Evolutionary conservation across 2,888 invertebrate genomes (phyloP).

Genomic region (Hyles lineata): DNA sequence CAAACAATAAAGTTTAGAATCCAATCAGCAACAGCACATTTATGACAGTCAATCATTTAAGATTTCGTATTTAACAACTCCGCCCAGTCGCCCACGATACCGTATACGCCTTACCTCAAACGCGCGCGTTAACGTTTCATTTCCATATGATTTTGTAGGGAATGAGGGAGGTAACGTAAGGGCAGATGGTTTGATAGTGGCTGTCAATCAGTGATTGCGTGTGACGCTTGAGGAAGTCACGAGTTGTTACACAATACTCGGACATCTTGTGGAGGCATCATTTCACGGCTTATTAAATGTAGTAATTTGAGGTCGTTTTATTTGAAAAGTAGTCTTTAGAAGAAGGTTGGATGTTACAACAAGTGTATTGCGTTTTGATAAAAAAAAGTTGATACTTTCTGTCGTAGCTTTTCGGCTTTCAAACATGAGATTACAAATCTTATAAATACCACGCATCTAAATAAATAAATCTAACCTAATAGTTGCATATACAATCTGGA

Average conservation of each 20-base stretch:
- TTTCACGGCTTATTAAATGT: constrained; percentile 2
- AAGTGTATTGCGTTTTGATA: too few species aligned
- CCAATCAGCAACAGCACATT: constrained; percentile 32
- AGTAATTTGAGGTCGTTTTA: background rate
- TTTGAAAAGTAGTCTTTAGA: background rate
- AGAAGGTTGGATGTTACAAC: background rate
- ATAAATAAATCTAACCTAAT: too few species aligned
- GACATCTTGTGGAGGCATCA: background rate
- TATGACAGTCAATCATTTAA: constrained; percentile 26
- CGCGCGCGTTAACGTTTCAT: constrained; percentile 14
- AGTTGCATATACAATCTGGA: too few species aligned
- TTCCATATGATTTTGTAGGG: background rate
- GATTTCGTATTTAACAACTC: constrained; percentile 30
- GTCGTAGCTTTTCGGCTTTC: too few species aligned
- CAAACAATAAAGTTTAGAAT: constrained; percentile 37
- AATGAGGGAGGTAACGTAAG: background rate
- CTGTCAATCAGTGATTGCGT: constrained; percentile 8
- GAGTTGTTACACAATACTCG: constrained; percentile 4
- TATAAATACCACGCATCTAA: too few species aligned
- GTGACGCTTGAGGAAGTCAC: constrained; percentile 1
- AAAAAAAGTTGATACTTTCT: too few species aligned
- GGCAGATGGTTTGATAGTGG: background rate
- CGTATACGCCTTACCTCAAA: constrained; percentile 31
- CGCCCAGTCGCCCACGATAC: constrained; percentile 38
- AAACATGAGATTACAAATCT: too few species aligned